Conservation (phyloP, 2,888 invertebrate species). For the Polylopha cassiicola region DNA sequence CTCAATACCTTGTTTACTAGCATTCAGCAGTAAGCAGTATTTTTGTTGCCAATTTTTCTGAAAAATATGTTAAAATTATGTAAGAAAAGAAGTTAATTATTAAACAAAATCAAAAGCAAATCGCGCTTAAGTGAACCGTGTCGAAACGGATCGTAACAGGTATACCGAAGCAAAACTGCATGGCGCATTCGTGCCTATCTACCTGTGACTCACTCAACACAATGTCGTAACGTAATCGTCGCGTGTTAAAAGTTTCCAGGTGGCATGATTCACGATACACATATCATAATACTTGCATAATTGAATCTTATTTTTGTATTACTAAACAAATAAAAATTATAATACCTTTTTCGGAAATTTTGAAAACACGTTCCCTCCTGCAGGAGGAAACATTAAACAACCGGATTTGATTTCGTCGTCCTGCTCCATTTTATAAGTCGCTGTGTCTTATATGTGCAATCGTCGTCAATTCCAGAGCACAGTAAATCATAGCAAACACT, state of each 20-base stretch:
- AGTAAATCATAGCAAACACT: constrained; percentile 34
- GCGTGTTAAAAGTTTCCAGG: constrained; percentile 6
- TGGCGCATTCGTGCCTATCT: constrained; percentile 8
- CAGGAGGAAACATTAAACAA: constrained; percentile 86
- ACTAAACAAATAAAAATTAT: constrained; percentile 15
- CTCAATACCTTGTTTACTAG: constrained; percentile 91
- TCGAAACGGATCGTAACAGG: no score
- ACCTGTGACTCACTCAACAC: constrained; percentile 17
- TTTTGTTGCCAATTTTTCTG: constrained; percentile 92
- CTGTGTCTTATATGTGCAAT: constrained; percentile 25
- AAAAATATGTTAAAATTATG: constrained; percentile 36
- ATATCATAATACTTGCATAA: constrained; percentile 21
- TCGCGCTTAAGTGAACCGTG: not conserved
- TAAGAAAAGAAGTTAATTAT: not conserved
- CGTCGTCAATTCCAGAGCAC: constrained; percentile 24
- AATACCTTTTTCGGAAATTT: constrained; percentile 86
- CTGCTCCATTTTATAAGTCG: constrained; percentile 78
- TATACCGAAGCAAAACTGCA: constrained; percentile 12
- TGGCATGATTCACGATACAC: constrained; percentile 21
- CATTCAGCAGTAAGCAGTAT: constrained; percentile 85
- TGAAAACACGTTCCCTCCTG: constrained; percentile 79
- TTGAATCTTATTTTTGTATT: constrained; percentile 1
- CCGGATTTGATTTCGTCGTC: constrained; percentile 87
- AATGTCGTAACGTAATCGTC: constrained; percentile 16
- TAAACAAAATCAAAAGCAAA: not conserved